These are phyloP conservation scores for Dallia pectoralis DNA, from an alignment of 2,797 vertebrate genomes.

Conservation along the genomic window DNA sequence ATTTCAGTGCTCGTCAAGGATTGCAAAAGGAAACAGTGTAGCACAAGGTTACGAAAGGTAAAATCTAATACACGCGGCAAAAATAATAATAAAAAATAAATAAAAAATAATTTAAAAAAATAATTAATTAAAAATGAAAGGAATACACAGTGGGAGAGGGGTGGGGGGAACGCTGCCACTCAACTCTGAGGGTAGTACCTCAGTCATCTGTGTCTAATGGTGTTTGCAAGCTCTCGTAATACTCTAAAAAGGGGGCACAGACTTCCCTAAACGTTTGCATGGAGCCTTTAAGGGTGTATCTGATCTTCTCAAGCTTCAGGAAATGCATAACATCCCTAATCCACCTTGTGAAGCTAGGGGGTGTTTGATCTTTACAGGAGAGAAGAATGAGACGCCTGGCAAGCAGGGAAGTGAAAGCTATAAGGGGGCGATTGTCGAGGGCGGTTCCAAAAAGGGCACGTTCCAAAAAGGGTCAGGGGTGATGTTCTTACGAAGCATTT, in stretches of 20 bases:
- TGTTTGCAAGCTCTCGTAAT: slow-evolving; percentile 21
- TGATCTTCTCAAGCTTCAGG: slow-evolving; percentile 22
- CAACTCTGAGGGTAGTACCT: too few species aligned
- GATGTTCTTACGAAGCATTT: not conserved
- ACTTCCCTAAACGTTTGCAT: slow-evolving; percentile 11
- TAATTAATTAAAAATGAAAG: too few species aligned
- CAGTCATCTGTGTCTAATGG: slow-evolving; percentile 8
- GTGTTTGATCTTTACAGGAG: slow-evolving; percentile 31
- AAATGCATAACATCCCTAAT: slow-evolving; percentile 36
- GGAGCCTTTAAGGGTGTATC: slow-evolving; percentile 19
- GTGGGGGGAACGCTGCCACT: too few species aligned
- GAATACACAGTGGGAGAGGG: too few species aligned
- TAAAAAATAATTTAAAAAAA: too few species aligned
- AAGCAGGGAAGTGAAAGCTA: slow-evolving; percentile 43
- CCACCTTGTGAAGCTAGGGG: slow-evolving; percentile 39
- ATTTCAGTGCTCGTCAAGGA: too few species aligned
- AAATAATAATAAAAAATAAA: too few species aligned
- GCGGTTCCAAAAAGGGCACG: slow-evolving; percentile 28
- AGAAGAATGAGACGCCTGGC: slow-evolving; percentile 34
- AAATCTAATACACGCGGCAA: too few species aligned
- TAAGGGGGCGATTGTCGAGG: slow-evolving; percentile 13
- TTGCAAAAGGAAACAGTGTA: too few species aligned
- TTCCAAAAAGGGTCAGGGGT: slow-evolving; percentile 11
- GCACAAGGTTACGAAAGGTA: too few species aligned
- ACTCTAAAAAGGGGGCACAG: slow-evolving; percentile 12